Conservation (phyloP, 2,888 invertebrate genomes). For the Desoria tigrina region DNA sequence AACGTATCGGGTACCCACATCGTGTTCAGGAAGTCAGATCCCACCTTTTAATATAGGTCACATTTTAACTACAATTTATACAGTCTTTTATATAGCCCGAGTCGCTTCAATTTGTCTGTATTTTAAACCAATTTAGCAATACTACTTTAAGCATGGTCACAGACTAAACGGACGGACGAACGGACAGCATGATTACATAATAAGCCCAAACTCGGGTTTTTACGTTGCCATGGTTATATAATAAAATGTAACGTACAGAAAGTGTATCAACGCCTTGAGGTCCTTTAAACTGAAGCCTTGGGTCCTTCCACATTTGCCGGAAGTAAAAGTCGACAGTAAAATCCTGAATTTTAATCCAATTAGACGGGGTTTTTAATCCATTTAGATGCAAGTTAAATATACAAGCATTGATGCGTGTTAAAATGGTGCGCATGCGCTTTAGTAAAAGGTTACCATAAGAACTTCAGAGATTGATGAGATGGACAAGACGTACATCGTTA, state of each 20-base stretch:
- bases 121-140: too few relatives aligned
- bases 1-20: conserved; percentile 99
- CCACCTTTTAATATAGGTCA: conserved; percentile 55
- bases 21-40: conserved; percentile 42
- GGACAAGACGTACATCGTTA: conserved; percentile 97
- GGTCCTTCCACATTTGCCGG: conserved; percentile 98
- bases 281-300: conserved; percentile 86
- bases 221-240: too few relatives aligned
- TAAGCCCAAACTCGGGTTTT: too few relatives aligned
- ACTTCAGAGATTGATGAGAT: conserved; percentile 98
- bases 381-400: conserved; percentile 2
- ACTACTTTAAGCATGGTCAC: too few relatives aligned
- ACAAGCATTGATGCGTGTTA: background rate
- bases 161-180: too few relatives aligned
- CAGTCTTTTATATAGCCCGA: too few relatives aligned
- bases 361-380: background rate
- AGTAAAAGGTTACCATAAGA: conserved; percentile 80
- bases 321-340: conserved; percentile 98
- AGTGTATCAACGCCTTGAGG: conserved; percentile 84
- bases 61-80: too few relatives aligned
- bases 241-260: conserved; percentile 61
- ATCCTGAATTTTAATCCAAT: conserved; percentile 62
- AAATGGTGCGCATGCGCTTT: too few relatives aligned
- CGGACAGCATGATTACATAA: too few relatives aligned
- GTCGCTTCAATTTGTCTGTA: too few relatives aligned